These are phyloP conservation scores for Gnathonemus echidnorhynchus DNA, from an alignment of 2,113 vertebrate genomes.

Conservation along the genomic window DNA sequence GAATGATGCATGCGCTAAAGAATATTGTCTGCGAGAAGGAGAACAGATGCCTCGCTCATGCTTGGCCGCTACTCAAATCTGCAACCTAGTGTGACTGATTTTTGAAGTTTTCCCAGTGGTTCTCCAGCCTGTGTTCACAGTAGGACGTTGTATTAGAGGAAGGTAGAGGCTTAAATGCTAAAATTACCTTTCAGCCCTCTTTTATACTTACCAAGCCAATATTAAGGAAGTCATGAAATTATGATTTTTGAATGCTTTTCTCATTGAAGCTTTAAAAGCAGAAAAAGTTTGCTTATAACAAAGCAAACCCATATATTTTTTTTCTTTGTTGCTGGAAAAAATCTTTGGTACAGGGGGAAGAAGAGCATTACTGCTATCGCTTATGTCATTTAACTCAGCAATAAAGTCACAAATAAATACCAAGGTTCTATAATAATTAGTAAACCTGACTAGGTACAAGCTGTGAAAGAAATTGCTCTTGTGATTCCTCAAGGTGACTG, in stretches of 20 bases:
- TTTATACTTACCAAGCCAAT: background rate
- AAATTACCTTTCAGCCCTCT: background rate
- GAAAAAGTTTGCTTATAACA: background rate
- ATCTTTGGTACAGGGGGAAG: background rate
- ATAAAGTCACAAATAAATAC: background rate
- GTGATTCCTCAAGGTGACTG: slow-evolving; percentile 10
- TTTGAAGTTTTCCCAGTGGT: background rate
- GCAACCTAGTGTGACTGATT: background rate
- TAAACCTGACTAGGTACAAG: slow-evolving; percentile 4
- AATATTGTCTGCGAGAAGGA: background rate
- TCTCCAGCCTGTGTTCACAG: background rate
- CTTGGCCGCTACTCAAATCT: background rate
- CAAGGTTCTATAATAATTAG: slow-evolving; percentile 9
- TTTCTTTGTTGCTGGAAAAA: background rate
- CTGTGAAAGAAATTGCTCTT: slow-evolving; percentile 1
- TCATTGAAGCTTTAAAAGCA: background rate
- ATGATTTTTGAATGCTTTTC: background rate
- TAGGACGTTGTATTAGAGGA: background rate
- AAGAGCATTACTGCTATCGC: background rate
- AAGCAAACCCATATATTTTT: background rate
- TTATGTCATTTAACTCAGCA: background rate
- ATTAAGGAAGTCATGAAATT: background rate
- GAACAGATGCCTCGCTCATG: slow-evolving; percentile 2
- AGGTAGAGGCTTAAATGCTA: background rate
- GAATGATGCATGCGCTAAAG: background rate